Conservation (phyloP, 2,888 invertebrate species). For the Xanthorhoe spadicearia region DNA sequence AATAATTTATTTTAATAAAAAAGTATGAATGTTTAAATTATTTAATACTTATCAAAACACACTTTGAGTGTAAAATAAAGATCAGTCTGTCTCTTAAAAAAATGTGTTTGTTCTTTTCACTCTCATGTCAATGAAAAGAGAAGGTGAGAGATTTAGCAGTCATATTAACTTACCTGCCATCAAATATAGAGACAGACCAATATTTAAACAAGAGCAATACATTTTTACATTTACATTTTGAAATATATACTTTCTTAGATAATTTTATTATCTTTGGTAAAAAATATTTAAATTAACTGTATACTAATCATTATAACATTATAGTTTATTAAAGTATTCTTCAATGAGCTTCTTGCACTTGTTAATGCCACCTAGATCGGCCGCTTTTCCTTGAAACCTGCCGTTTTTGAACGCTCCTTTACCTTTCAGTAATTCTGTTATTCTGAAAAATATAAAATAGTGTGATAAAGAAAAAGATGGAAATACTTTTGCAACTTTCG, state of each 20-base stretch:
- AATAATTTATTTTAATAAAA: background rate
- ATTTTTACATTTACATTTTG: no score
- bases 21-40: background rate
- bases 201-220: no score
- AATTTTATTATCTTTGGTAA: background rate
- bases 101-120: background rate
- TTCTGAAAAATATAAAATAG: constrained; percentile 71
- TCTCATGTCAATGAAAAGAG: no score
- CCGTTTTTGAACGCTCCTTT: constrained; percentile 91
- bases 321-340: constrained; percentile 80
- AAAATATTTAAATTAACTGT: background rate
- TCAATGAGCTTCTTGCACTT: constrained; percentile 87
- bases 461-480: no score
- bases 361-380: constrained; percentile 85
- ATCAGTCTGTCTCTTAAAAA: background rate
- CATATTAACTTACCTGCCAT: no score
- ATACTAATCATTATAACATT: background rate
- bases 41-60: background rate
- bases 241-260: background rate
- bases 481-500: no score
- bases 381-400: constrained; percentile 91
- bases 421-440: constrained; percentile 88
- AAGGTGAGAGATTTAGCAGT: no score
- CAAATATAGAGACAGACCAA: no score
- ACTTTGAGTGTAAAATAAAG: background rate